Percentiles rank a stretch among this genome's conserved stretches.
Evolutionary conservation across 2,888 invertebrate genomes (phyloP).

Genomic region (Drosophila kuntzei): DNA sequence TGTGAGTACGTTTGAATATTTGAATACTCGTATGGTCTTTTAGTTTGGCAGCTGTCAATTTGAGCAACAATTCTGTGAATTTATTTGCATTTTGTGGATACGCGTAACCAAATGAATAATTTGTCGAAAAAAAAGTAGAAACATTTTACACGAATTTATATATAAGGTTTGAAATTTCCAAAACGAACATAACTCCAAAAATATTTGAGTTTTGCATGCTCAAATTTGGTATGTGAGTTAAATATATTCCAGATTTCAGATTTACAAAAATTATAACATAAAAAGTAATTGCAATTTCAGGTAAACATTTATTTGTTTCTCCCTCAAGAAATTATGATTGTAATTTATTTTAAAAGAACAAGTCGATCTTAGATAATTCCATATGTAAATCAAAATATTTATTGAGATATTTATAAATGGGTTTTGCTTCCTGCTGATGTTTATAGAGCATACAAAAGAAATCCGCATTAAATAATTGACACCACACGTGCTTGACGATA

Average conservation of each 20-base stretch:
- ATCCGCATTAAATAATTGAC: slow-evolving; percentile 1
- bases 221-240: background rate
- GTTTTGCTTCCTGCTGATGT: background rate
- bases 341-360: slow-evolving; percentile 3
- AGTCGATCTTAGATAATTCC: background rate
- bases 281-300: too few species aligned
- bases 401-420: background rate
- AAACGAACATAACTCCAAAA: background rate
- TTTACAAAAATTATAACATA: too few species aligned
- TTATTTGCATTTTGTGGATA: slow-evolving; percentile 6
- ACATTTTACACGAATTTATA: background rate
- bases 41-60: slow-evolving; percentile 46
- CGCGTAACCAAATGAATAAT: slow-evolving; percentile 1
- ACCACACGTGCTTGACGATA: slow-evolving; percentile 6
- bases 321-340: too few species aligned
- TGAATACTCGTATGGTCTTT: slow-evolving; percentile 15
- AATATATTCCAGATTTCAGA: too few species aligned
- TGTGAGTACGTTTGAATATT: slow-evolving; percentile 4
- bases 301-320: too few species aligned
- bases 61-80: slow-evolving; percentile 9
- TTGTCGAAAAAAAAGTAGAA: background rate
- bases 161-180: background rate
- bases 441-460: slow-evolving; percentile 5
- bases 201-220: background rate
- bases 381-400: background rate